These are phyloP conservation scores for Caenorhabditis remanei DNA, from an alignment of 1,140 invertebrate species.

Conservation along the genomic window DNA sequence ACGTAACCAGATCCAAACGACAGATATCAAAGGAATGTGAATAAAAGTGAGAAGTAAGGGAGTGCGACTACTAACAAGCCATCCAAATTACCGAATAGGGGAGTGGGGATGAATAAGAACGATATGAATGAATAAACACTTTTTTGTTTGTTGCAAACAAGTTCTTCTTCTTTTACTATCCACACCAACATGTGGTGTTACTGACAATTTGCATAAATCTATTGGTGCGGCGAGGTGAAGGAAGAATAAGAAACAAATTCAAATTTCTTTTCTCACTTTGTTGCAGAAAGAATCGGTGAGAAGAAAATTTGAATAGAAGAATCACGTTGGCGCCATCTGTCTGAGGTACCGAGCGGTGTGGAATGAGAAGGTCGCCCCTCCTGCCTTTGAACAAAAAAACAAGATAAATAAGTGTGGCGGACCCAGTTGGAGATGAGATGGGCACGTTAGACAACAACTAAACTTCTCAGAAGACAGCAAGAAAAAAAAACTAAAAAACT, in stretches of 20 bases:
- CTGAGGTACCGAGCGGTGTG: slow-evolving; percentile 4
- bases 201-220: slow-evolving; percentile 1
- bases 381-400: slow-evolving; percentile 3
- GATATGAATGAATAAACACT: slow-evolving; percentile 18
- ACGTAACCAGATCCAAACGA: not conserved
- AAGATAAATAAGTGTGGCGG: not conserved
- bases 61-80: not conserved
- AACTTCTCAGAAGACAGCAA: not conserved
- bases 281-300: not conserved
- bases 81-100: not conserved
- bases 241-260: not conserved
- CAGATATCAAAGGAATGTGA: slow-evolving; percentile 21
- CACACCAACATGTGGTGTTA: not conserved
- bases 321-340: slow-evolving; percentile 44
- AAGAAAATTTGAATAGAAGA: slow-evolving; percentile 18
- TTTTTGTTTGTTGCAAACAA: not conserved
- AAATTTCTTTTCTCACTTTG: not conserved
- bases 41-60: not conserved
- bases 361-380: slow-evolving; percentile 39
- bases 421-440: slow-evolving; percentile 22
- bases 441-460: not conserved
- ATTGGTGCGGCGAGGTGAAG: not conserved
- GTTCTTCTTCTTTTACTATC: not conserved
- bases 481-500: no score
- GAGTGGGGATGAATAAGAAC: not conserved